Conservation (phyloP, 1,140 invertebrate genomes). For the Hyles euphorbiae region DNA sequence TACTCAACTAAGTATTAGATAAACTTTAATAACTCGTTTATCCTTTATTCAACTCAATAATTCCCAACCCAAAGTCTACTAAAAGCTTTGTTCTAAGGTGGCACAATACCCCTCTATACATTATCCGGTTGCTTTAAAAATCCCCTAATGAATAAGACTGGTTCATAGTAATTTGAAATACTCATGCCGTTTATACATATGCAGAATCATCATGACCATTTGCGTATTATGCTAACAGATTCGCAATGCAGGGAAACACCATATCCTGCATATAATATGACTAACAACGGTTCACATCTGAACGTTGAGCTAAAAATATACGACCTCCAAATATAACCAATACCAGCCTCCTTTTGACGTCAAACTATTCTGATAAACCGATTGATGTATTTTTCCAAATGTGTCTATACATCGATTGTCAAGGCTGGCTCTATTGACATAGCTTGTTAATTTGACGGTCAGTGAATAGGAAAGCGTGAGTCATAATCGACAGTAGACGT, state of each 20-base stretch:
- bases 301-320: slow-evolving; percentile 3
- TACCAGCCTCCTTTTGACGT: slow-evolving; percentile 26
- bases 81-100: too few species aligned
- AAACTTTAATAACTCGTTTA: too few species aligned
- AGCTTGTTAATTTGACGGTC: neutral
- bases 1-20: too few species aligned
- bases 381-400: neutral
- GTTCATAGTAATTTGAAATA: slow-evolving; percentile 10
- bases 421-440: too few species aligned
- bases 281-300: slow-evolving; percentile 13
- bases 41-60: too few species aligned
- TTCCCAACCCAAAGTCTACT: too few species aligned
- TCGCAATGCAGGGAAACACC: slow-evolving; percentile 19
- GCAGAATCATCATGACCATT: slow-evolving; percentile 10
- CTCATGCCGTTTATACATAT: neutral
- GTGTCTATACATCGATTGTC: neutral
- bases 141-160: too few species aligned
- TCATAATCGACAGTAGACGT: neutral
- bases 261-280: slow-evolving; percentile 15
- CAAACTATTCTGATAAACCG: slow-evolving; percentile 9
- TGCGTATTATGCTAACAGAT: slow-evolving; percentile 3
- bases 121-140: too few species aligned
- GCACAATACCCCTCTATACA: too few species aligned
- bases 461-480: slow-evolving; percentile 11
- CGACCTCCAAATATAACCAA: slow-evolving; percentile 24